These are phyloP conservation scores for Poecilia velifera DNA, from an alignment of 2,797 vertebrate species.

Conservation along the genomic window DNA sequence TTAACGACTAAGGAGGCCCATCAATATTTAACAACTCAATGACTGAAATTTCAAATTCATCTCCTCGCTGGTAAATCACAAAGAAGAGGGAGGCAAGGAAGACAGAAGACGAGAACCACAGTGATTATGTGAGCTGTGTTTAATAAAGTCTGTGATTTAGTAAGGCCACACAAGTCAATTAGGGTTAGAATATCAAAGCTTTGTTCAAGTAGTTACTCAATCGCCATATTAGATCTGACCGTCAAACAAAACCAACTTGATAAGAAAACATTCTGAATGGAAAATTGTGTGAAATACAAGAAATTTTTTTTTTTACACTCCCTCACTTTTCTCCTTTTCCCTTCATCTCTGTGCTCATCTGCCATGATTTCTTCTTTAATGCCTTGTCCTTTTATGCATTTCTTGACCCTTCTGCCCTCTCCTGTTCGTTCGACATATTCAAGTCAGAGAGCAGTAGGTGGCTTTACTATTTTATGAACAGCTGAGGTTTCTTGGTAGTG, in stretches of 20 bases:
- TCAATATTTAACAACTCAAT: constrained; percentile 83
- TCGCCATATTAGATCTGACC: constrained; percentile 70
- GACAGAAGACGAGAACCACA: constrained; percentile 32
- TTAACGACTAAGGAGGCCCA: constrained; percentile 78
- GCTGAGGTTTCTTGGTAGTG: constrained; percentile 54
- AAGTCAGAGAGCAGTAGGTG: constrained; percentile 74
- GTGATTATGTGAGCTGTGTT: constrained; percentile 63
- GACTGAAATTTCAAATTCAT: constrained; percentile 84
- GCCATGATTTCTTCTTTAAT: constrained; percentile 38
- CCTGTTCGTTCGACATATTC: constrained; percentile 72
- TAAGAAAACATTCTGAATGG: constrained; percentile 58
- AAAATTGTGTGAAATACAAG: constrained; percentile 39
- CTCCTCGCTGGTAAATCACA: constrained; percentile 78
- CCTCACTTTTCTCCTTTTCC: constrained; percentile 21
- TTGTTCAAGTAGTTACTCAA: constrained; percentile 64
- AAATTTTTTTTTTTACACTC: constrained; percentile 30
- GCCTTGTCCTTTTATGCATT: constrained; percentile 61
- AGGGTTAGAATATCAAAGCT: constrained; percentile 67
- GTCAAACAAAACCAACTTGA: constrained; percentile 66
- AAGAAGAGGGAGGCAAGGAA: constrained; percentile 56
- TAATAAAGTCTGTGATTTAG: constrained; percentile 76
- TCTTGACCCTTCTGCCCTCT: constrained; percentile 67
- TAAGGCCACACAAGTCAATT: constrained; percentile 75
- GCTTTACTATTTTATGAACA: constrained; percentile 78
- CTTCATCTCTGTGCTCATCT: constrained; percentile 20